Base-by-base conservation (phyloP, 2,797 vertebrate genomes). In the Gastrophryne carolinensis region DNA sequence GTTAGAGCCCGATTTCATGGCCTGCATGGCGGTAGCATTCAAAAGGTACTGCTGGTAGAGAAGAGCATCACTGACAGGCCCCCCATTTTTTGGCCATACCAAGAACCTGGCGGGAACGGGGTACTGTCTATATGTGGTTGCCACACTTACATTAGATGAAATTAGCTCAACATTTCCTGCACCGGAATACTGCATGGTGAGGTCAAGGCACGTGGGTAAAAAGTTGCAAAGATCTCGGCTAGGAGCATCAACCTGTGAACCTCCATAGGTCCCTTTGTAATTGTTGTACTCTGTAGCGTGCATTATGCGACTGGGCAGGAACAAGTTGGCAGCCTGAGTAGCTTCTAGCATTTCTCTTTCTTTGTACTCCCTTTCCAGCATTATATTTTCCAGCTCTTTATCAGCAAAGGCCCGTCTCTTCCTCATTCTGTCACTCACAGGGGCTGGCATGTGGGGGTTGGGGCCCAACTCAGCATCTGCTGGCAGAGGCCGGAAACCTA, bases 351-450 rank as follows among this genome's bases (percentile, higher is more conserved):
- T 91, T 86, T 98, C 96, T 7, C 95, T 92, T 69, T 98, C 96
- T 73, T 98, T 99, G 86, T 95, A 99, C 77, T 99, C 97, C 71
- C 96, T 91, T 85, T 99, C 97, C 85, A 99, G 86, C 97, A 99
- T 99, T 84, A 98, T 97, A 84, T 88, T 96, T 86, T 99, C 97
- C 90, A 99, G 82, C 85, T 99, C 97, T 82, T 99, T 99, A 88
- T 99, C 97, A 12, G 97, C 97, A 81, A 99, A 99, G 50, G 97
- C 97, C 34, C 97, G 84, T 61, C 97, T 93, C 84, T 99, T 99
- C 85, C 97, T 94, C 97, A 99, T 99, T 80, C 97, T 95, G 84
- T 98, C 97, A 77, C 97, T 99, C 75, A 98, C 93, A 6, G 95
- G 95, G 1, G 95, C 93, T 39, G 95, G 96, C 4, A 98, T 87